Conservation (phyloP, 2,113 vertebrate species). For the Nematolebias whitei region DNA sequence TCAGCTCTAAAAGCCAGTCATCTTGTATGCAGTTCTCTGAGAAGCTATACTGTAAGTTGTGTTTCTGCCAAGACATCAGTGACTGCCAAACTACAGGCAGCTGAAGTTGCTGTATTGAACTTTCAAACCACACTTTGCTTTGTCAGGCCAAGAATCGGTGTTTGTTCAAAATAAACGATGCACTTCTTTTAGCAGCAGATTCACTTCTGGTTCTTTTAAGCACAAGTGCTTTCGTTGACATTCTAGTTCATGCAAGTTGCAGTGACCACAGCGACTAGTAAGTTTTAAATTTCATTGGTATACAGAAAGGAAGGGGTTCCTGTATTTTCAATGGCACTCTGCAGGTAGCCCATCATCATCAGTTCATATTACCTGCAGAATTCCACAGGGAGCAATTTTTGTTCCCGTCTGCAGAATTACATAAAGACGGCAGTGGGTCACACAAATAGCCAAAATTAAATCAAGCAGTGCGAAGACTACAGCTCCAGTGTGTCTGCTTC, state of each 20-base stretch:
- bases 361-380: slow-evolving; percentile 55
- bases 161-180: slow-evolving; percentile 29
- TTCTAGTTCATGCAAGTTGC: slow-evolving; percentile 31
- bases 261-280: slow-evolving; percentile 5
- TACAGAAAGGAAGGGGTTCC: slow-evolving; percentile 3
- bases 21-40: slow-evolving; percentile 1
- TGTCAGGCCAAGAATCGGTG: slow-evolving; percentile 18
- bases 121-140: slow-evolving; percentile 14
- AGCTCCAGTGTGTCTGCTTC: slow-evolving; percentile 47
- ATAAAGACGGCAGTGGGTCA: slow-evolving; percentile 38
- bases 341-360: slow-evolving; percentile 55
- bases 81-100: slow-evolving; percentile 17
- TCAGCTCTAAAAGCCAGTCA: slow-evolving; percentile 22
- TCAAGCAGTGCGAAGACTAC: slow-evolving; percentile 35
- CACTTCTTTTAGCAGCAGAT: slow-evolving; percentile 18
- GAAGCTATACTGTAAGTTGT: slow-evolving; percentile 9
- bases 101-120: slow-evolving; percentile 17
- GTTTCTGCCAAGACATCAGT: slow-evolving; percentile 18
- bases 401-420: slow-evolving; percentile 37
- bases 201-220: slow-evolving; percentile 11
- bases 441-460: slow-evolving; percentile 55
- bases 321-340: slow-evolving; percentile 19
- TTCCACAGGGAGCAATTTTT: slow-evolving; percentile 54
- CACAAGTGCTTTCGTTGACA: slow-evolving; percentile 25
- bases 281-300: slow-evolving; percentile 24